These are phyloP conservation scores for Acromyrmex heyeri DNA, from an alignment of 1,140 invertebrate genomes.

Conservation along the genomic window DNA sequence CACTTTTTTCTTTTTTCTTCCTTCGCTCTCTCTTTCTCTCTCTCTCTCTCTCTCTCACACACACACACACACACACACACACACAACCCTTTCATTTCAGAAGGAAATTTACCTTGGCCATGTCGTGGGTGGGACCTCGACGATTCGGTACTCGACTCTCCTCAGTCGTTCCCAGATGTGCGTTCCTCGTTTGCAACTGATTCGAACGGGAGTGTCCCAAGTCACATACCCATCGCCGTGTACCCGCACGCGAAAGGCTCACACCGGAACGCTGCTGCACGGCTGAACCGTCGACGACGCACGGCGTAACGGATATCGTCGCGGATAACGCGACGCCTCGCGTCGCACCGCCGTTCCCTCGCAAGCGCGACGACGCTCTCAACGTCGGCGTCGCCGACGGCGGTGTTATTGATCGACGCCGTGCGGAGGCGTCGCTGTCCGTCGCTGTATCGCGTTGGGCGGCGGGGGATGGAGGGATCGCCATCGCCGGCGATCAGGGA, in stretches of 20 bases:
- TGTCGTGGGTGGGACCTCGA: conserved; percentile 72
- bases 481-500: conserved; percentile 22
- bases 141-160: conserved; percentile 3
- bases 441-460: conserved; percentile 39
- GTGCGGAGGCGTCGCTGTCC: conserved; percentile 71
- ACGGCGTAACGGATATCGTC: conserved; percentile 19
- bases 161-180: background rate
- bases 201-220: background rate
- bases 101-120: conserved; percentile 70
- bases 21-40: background rate
- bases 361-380: conserved; percentile 70
- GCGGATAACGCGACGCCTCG: conserved; percentile 56
- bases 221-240: conserved; percentile 46
- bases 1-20: background rate
- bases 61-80: too few relatives aligned
- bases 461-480: conserved; percentile 57
- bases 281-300: conserved; percentile 3
- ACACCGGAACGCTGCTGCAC: conserved; percentile 1
- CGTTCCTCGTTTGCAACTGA: conserved; percentile 48
- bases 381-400: conserved; percentile 71
- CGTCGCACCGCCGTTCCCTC: conserved; percentile 70
- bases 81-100: conserved; percentile 7
- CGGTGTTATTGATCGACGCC: conserved; percentile 76
- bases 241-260: background rate
- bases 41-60: too few relatives aligned